A percentile compares a stretch with the other conserved stretches of the same genome.
Conservation (phyloP, 2,113 vertebrate genomes). For the Gnathonemus longibarbis region DNA sequence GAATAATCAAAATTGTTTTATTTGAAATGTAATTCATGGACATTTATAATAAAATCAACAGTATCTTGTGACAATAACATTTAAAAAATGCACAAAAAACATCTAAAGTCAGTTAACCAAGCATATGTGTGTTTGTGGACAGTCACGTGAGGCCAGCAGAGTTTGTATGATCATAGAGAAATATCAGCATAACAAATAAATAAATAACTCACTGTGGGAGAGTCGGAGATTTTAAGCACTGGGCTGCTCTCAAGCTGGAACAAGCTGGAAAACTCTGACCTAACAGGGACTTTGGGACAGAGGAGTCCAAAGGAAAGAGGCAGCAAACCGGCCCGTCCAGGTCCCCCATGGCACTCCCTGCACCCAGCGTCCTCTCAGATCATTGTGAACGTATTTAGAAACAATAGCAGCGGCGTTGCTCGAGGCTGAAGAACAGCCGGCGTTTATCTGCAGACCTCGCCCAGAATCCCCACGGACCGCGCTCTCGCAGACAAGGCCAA, state of each 20-base stretch:
- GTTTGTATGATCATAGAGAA: background rate
- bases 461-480: conserved; percentile 10
- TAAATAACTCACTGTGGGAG: background rate
- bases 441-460: conserved; percentile 15
- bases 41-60: background rate
- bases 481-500: conserved; percentile 10
- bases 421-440: conserved; percentile 3
- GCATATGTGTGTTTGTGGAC: background rate
- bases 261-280: conserved; percentile 10
- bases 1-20: background rate
- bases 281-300: background rate
- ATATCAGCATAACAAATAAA: background rate
- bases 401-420: conserved; percentile 14
- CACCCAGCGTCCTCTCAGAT: background rate
- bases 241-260: background rate
- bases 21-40: background rate
- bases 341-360: background rate
- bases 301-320: background rate
- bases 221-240: background rate
- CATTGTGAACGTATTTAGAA: conserved; percentile 28
- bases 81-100: background rate
- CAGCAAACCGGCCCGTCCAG: background rate
- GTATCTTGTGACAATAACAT: background rate
- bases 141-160: background rate
- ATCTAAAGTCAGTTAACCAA: background rate